Base-by-base conservation (phyloP, 1,140 invertebrate genomes). In the Ostrea edulis region DNA sequence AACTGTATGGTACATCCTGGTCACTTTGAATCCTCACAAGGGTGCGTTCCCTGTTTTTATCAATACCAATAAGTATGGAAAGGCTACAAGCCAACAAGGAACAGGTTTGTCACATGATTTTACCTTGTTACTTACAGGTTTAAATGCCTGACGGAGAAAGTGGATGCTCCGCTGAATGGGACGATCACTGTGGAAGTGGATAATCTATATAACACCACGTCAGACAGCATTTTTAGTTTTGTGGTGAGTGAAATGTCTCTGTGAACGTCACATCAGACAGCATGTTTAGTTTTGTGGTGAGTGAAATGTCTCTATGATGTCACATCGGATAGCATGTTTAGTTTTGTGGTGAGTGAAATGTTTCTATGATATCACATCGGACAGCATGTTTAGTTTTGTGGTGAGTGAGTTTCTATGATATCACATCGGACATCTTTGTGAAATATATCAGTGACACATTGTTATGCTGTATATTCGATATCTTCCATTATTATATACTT, bases 231-330 rank as follows among this genome's bases (percentile, higher is more conserved):
- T 35, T 93, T 94, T 55, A 71, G 83, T 55, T 93, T 93, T 92
- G 93, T 94, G 89, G 93, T 94, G 89, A 90, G 93, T 77, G 68
- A 4, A 77, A 77, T 29, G n/a, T n/a, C n/a, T n/a, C n/a, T n/a
- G n/a, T n/a, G n/a, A n/a, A n/a, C n/a, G n/a, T 17, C 20, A 17
- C 11, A 14, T 90, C 8, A 52, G 44, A 35, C n/a, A 90, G 88
- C 12, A 68, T 88, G 35, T 93, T 94, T 55, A 71, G 83, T 55
- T 93, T 93, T 92, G 93, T 94, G 89, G 93, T 94, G 89, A 90
- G 93, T 77, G 68, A 4, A 77, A 77, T 29, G n/a, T n/a, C n/a
- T n/a, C n/a, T n/a, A n/a, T n/a, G n/a, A n/a, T n/a, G n/a, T 17
- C 20, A 17, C 11, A 14, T 90, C 8, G 35, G 44, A 35, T 17